These are phyloP conservation scores for Chaetodon trifasciatus DNA, from an alignment of 2,797 vertebrate genomes.

Conservation along the genomic window DNA sequence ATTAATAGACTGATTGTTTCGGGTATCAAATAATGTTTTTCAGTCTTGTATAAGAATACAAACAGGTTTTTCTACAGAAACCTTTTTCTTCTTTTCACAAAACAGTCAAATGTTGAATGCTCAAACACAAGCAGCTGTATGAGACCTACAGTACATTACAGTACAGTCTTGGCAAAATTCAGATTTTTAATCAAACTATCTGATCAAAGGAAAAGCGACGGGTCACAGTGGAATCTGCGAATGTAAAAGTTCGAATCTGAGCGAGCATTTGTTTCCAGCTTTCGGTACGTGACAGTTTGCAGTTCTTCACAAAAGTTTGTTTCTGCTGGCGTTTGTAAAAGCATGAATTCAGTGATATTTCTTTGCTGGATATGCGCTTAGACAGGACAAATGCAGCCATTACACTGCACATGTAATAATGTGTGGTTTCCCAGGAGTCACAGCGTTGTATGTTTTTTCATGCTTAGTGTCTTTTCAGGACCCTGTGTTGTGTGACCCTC, in stretches of 20 bases:
- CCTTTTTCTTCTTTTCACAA: not conserved
- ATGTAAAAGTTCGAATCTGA: not conserved
- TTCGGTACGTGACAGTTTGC: not conserved
- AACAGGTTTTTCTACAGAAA: not conserved
- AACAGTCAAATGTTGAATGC: not conserved
- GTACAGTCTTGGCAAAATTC: not conserved
- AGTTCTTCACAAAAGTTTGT: not conserved
- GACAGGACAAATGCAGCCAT: conserved; percentile 50
- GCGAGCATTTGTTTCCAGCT: conserved; percentile 10
- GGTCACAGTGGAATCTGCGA: not conserved
- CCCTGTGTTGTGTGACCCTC: conserved; percentile 38
- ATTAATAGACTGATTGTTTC: not conserved
- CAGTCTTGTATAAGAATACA: not conserved
- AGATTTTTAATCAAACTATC: not conserved
- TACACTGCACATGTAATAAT: conserved; percentile 18
- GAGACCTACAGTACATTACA: not conserved
- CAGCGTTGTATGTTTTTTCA: conserved; percentile 35
- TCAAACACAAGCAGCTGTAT: not conserved
- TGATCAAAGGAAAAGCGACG: not conserved
- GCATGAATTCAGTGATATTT: conserved; percentile 5
- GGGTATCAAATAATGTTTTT: not conserved
- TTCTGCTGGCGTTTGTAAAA: conserved; percentile 12
- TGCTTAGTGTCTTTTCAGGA: conserved; percentile 46
- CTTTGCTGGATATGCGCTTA: not conserved
- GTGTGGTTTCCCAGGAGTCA: conserved; percentile 33